A percentile compares a stretch with the other conserved stretches of the same genome.
These are phyloP conservation scores for Orbicella faveolata DNA, from an alignment of 64 coral and sea anemone species.

Conservation along the genomic window DNA sequence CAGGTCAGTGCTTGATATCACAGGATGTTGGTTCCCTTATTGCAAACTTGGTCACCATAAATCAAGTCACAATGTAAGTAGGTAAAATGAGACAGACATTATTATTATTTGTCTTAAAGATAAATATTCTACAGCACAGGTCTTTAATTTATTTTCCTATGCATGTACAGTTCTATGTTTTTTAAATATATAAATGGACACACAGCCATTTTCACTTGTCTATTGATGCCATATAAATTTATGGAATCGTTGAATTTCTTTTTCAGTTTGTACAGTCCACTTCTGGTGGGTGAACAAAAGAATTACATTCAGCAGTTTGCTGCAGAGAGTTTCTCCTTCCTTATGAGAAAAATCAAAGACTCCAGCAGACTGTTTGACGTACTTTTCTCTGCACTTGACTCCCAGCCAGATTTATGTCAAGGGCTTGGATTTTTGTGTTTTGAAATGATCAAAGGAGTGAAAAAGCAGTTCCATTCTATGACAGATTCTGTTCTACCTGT, in stretches of 20 bases:
- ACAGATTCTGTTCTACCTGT: slow-evolving; percentile 63
- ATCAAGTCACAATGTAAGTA: too few species aligned
- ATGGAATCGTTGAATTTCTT: neutral
- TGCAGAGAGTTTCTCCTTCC: slow-evolving; percentile 95
- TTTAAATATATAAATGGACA: too few species aligned
- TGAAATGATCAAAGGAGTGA: slow-evolving; percentile 86
- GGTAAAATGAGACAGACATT: too few species aligned
- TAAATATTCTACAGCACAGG: too few species aligned
- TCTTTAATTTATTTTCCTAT: too few species aligned
- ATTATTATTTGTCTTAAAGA: too few species aligned
- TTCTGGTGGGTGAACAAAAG: slow-evolving; percentile 69
- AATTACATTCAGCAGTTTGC: slow-evolving; percentile 86
- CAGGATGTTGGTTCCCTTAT: too few species aligned
- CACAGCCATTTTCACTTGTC: too few species aligned
- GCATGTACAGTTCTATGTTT: too few species aligned
- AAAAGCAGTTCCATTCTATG: slow-evolving; percentile 85
- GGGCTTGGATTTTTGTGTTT: slow-evolving; percentile 84
- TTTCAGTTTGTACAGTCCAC: slow-evolving; percentile 80
- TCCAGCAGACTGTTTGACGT: slow-evolving; percentile 52
- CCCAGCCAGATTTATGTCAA: slow-evolving; percentile 51
- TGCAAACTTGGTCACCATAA: too few species aligned
- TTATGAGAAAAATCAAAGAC: slow-evolving; percentile 82
- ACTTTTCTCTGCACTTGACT: slow-evolving; percentile 47
- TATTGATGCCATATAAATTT: neutral
- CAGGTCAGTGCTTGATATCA: too few species aligned